Evolutionary conservation across 2,113 vertebrate species (phyloP).

Genomic region (Callionymus lyra): DNA sequence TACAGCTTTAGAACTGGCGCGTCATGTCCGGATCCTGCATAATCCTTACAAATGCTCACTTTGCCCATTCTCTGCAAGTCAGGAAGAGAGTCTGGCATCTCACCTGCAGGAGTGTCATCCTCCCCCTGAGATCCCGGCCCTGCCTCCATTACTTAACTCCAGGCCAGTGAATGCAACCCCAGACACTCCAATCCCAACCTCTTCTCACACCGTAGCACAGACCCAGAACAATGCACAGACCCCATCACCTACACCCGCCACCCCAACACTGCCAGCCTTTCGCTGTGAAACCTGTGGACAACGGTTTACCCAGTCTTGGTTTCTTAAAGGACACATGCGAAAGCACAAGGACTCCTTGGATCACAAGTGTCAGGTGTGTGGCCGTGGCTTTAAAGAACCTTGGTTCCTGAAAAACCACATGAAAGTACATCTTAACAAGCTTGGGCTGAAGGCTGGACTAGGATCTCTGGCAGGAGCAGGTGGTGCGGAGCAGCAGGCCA

Average conservation of each 20-base stretch:
- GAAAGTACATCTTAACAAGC: slow-evolving; percentile 90
- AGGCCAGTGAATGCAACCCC: slow-evolving; percentile 35
- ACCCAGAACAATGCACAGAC: slow-evolving; percentile 25
- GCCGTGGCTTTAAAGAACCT: slow-evolving; percentile 88
- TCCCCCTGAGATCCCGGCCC: slow-evolving; percentile 32
- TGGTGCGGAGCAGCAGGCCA: slow-evolving; percentile 41
- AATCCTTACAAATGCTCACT: slow-evolving; percentile 85
- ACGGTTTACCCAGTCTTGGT: slow-evolving; percentile 90
- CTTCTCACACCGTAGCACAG: slow-evolving; percentile 39
- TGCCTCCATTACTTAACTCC: slow-evolving; percentile 29
- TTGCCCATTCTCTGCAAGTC: slow-evolving; percentile 82
- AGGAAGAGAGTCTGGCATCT: slow-evolving; percentile 77
- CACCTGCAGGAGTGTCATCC: slow-evolving; percentile 73
- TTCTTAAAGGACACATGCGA: slow-evolving; percentile 89
- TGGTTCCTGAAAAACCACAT: slow-evolving; percentile 96
- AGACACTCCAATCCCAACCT: slow-evolving; percentile 47
- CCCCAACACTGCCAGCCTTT: slow-evolving; percentile 68
- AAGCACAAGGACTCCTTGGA: slow-evolving; percentile 92
- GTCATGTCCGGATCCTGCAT: slow-evolving; percentile 85
- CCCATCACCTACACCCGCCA: slow-evolving; percentile 22
- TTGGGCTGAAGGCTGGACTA: slow-evolving; percentile 68
- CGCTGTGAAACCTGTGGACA: slow-evolving; percentile 84
- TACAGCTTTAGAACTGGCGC: slow-evolving; percentile 78
- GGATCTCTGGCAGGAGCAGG: slow-evolving; percentile 34
- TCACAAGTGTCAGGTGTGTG: slow-evolving; percentile 86